phyloP scores from a whole-genome alignment of 1,140 invertebrate species.

The Schlechtendalia chinensis region DNA sequence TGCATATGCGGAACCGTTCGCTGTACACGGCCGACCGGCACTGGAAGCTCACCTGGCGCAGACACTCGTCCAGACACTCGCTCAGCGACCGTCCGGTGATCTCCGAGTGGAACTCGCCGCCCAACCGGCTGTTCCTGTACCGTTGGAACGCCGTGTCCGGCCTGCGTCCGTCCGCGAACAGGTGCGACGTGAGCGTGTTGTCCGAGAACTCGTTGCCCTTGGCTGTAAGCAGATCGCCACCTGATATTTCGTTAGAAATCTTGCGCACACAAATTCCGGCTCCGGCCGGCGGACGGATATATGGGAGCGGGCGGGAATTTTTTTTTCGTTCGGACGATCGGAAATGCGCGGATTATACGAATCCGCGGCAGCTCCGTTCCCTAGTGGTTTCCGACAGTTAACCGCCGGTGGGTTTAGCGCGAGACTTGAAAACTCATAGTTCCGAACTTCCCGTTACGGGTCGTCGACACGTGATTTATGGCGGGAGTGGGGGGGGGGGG shows the following conservation, averaged over 20 bases:
- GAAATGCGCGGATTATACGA: no score
- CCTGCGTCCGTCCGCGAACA: slow-evolving; percentile 74
- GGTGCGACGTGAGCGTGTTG: slow-evolving; percentile 75
- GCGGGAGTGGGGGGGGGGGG: background rate
- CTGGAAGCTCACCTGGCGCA: slow-evolving; percentile 81
- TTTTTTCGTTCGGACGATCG: no score
- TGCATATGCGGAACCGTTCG: slow-evolving; percentile 76
- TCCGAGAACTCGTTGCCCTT: slow-evolving; percentile 73
- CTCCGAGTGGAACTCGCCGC: slow-evolving; percentile 84
- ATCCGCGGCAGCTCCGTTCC: no score
- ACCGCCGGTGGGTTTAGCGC: no score
- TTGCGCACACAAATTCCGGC: slow-evolving; percentile 29
- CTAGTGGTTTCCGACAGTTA: no score
- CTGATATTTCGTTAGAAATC: slow-evolving; percentile 45
- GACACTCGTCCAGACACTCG: slow-evolving; percentile 84
- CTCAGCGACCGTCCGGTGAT: slow-evolving; percentile 80
- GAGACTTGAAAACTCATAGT: no score
- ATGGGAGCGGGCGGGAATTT: no score
- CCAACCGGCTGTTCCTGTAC: slow-evolving; percentile 74
- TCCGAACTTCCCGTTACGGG: no score
- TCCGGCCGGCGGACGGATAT: background rate
- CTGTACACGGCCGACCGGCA: slow-evolving; percentile 85
- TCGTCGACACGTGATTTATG: no score
- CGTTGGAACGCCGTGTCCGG: slow-evolving; percentile 86
- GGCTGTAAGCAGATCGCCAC: slow-evolving; percentile 51